A percentile compares a stretch with the other conserved stretches of the same genome.
phyloP scores from a whole-genome alignment of 2,888 invertebrate genomes.

The Ypsolopha scabrella region DNA sequence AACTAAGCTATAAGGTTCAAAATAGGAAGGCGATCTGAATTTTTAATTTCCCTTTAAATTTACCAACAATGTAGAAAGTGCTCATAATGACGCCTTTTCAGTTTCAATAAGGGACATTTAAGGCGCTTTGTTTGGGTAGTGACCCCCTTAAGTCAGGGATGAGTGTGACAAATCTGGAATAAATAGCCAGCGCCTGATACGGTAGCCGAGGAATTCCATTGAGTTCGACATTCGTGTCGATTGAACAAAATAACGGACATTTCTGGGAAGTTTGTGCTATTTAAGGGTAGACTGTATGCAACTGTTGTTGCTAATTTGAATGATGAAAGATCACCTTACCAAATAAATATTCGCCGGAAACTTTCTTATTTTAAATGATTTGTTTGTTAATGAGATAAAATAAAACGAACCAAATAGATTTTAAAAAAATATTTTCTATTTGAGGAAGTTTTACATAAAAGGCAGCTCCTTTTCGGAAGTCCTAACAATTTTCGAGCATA shows the following conservation, averaged over 20 bases:
- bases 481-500: no score
- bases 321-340: no score
- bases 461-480: no score
- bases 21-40: neutral
- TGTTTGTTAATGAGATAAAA: no score
- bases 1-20: neutral
- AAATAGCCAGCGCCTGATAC: neutral
- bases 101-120: constrained; percentile 42
- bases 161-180: constrained; percentile 15
- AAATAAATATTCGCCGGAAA: no score
- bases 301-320: no score
- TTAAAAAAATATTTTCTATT: no score
- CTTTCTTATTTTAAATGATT: no score
- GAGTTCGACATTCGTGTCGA: constrained; percentile 10
- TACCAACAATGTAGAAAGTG: constrained; percentile 9
- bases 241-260: constrained; percentile 6
- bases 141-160: constrained; percentile 37
- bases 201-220: constrained; percentile 14
- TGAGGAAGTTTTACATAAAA: no score
- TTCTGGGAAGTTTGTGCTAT: neutral
- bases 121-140: constrained; percentile 34
- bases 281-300: neutral
- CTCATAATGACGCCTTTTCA: constrained; percentile 41
- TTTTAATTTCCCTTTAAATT: neutral
- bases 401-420: no score